phyloP scores from a whole-genome alignment of 2,888 invertebrate species.

The Hyposoter dolosus region DNA sequence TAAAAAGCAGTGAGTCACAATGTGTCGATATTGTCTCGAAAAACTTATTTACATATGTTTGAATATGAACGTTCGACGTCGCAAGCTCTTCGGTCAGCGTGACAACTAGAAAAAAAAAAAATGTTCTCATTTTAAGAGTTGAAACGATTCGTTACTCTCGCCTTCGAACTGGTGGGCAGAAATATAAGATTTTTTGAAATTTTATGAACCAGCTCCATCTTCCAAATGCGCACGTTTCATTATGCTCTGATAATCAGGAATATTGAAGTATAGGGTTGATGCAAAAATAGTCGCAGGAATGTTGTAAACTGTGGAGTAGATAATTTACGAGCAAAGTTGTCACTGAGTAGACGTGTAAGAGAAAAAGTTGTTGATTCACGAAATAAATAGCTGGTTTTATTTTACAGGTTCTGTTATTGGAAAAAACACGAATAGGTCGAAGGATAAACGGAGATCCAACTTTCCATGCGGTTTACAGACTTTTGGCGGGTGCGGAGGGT shows the following conservation, averaged over 20 bases:
- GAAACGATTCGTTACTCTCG: slow-evolving; percentile 11
- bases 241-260: no score
- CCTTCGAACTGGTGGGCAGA: neutral
- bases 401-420: slow-evolving; percentile 89
- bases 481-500: slow-evolving; percentile 94
- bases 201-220: neutral
- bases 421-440: slow-evolving; percentile 90
- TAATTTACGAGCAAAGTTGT: no score
- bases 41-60: slow-evolving; percentile 27
- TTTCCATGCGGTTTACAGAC: slow-evolving; percentile 89
- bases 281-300: no score
- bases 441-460: slow-evolving; percentile 90
- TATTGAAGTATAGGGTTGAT: no score
- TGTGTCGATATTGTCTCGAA: neutral
- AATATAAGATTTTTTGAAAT: neutral
- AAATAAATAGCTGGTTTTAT: neutral
- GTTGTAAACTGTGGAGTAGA: no score
- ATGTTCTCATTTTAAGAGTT: neutral
- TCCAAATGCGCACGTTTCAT: neutral
- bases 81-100: neutral
- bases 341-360: no score
- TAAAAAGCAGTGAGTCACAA: neutral
- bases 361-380: neutral
- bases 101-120: neutral
- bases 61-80: slow-evolving; percentile 22